Evolutionary conservation across 2,888 invertebrate species (phyloP), one percentile per base, ranked within the genome.

Genomic region (Leptogaster cylindrica): DNA sequence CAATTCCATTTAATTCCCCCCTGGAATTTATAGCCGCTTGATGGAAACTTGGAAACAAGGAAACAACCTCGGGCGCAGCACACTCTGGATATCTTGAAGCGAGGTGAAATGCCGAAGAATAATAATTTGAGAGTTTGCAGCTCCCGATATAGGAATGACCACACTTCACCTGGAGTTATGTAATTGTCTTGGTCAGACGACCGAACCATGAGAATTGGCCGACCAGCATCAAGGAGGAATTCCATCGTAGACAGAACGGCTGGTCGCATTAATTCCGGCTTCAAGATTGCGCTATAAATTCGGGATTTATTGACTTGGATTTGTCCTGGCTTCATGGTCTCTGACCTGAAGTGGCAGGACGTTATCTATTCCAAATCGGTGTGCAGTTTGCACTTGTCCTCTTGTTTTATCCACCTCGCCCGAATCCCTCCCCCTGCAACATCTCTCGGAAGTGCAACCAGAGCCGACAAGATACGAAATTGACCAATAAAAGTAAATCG

Each of bases 341-440:
- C 44, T 39, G 55, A 10, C 27, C 6, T 25, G 48, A 48, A 25
- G 48, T 48, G 44, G 61, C 44, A 28, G 33, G 44, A 39, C 44
- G 61, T 61, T 61, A 61, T 61, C 61, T 61, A 44, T 44, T 44
- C 61, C 14, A 61, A 61, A 61, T 61, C 61, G 61, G 41, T 61
- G 23, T 44, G 12, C 25, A 39, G 33, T 39, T 27, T 58, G 39
- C 58, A 58, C 58, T 61, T 61, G 28, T 16, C 28, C 44, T 27
- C 27, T 44, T 16, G 18, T 41, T 25, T 31, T 16, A 44, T 41
- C 28, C 61, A 44, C n/a, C n/a, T n/a, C n/a, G n/a, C n/a, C n/a
- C 44, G 44, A 28, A 44, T 44, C 41, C 41, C 51, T 31, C n/a
- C 28, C 8, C 46, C 25, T 25, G 25, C 28, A 28, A 18, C 44